A percentile compares a stretch with the other conserved stretches of the same genome.
Conservation (phyloP, 35 echinoderm and acorn worm species). For the Heliocidaris erythrogramma region DNA sequence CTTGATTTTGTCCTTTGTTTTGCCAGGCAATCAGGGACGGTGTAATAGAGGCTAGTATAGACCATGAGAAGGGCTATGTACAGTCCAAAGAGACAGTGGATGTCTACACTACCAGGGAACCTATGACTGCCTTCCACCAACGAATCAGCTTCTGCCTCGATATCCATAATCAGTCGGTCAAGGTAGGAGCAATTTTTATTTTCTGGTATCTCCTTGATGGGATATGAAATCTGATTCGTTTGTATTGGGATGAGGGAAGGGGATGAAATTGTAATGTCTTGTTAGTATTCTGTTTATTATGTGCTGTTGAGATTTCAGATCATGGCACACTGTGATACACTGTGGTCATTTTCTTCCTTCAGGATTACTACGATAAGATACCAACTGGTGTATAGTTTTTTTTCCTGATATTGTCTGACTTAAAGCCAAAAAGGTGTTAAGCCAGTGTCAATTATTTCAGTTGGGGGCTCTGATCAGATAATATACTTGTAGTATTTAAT, state of each 20-base stretch:
- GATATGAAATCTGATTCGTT: neutral
- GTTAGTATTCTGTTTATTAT: too few relatives aligned
- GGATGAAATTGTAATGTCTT: neutral
- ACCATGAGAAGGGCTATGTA: constrained; percentile 97
- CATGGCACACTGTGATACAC: too few relatives aligned
- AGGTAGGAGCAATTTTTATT: constrained; percentile 53
- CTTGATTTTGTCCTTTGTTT: neutral
- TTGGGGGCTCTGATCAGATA: too few relatives aligned
- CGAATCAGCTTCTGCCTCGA: constrained; percentile 97
- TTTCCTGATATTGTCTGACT: too few relatives aligned
- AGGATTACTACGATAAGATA: too few relatives aligned
- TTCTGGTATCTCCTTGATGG: neutral
- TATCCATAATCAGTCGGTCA: constrained; percentile 94
- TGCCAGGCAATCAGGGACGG: constrained; percentile 96
- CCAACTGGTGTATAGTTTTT: too few relatives aligned
- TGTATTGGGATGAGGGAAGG: neutral
- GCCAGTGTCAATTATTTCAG: too few relatives aligned
- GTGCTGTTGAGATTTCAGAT: too few relatives aligned
- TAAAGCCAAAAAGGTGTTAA: too few relatives aligned
- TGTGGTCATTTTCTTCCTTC: too few relatives aligned
- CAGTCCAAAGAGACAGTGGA: constrained; percentile 97
- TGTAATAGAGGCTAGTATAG: constrained; percentile 97
- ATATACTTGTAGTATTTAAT: too few relatives aligned
- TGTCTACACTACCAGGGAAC: constrained; percentile 94
- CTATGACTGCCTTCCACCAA: constrained; percentile 96